Conservation (phyloP, 2,888 invertebrate species). For the Peribatodes rhomboidaria region DNA sequence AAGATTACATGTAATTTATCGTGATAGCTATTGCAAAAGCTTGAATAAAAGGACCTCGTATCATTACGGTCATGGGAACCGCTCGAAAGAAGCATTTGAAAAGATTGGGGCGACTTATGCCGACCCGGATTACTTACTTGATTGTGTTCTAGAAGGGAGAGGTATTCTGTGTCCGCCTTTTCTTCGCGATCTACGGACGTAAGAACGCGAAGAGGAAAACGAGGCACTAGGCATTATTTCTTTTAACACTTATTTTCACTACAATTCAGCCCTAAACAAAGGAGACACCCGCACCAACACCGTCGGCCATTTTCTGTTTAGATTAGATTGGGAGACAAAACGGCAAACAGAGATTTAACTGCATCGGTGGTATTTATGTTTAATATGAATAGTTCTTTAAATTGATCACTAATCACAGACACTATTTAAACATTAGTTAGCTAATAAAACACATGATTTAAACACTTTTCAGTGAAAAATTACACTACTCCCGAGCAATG, state of each 20-base stretch:
- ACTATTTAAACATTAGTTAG: constrained; percentile 71
- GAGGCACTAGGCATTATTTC: constrained; percentile 97
- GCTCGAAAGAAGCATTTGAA: constrained; percentile 53
- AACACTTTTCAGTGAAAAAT: constrained; percentile 72
- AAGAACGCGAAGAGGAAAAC: constrained; percentile 96
- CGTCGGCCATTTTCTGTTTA: constrained; percentile 94
- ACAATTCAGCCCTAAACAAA: constrained; percentile 91
- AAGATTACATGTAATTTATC: constrained; percentile 4
- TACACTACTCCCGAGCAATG: constrained; percentile 77
- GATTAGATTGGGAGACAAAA: constrained; percentile 84
- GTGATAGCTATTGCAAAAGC: constrained; percentile 10
- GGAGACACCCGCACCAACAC: constrained; percentile 92
- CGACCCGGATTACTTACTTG: constrained; percentile 90
- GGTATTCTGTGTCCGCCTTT: constrained; percentile 96
- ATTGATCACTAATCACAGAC: constrained; percentile 76
- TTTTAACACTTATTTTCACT: constrained; percentile 84
- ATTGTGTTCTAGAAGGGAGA: constrained; percentile 92
- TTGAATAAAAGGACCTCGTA: constrained; percentile 13
- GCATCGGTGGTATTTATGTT: constrained; percentile 67
- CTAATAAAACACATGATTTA: constrained; percentile 79
- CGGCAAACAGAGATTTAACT: constrained; percentile 74
- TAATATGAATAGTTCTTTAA: constrained; percentile 60
- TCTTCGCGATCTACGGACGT: constrained; percentile 96
- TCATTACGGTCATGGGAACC: constrained; percentile 48
- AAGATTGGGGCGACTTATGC: constrained; percentile 75